A percentile compares a stretch with the other conserved stretches of the same genome.
phyloP scores from a whole-genome alignment of 2,888 invertebrate genomes.

The Rhodophaea formosa region DNA sequence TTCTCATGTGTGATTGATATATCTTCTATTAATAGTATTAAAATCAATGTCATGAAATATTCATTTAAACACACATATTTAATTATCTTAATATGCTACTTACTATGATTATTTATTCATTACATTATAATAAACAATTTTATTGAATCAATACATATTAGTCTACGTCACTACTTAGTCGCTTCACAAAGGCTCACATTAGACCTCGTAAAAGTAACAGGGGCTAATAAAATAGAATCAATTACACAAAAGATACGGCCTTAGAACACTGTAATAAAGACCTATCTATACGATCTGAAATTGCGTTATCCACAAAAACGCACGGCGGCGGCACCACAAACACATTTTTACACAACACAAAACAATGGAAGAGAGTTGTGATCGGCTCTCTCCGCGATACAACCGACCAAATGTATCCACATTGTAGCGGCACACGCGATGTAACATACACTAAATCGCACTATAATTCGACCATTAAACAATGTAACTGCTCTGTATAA shows the following conservation, averaged over 20 bases:
- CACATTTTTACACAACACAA: slow-evolving; percentile 16
- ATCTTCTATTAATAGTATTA: too few species aligned
- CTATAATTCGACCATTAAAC: background rate
- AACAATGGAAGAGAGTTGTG: slow-evolving; percentile 17
- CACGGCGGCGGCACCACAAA: slow-evolving; percentile 14
- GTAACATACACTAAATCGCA: background rate
- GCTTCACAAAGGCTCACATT: background rate
- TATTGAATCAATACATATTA: too few species aligned
- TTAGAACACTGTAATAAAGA: slow-evolving; percentile 2
- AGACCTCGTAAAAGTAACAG: background rate
- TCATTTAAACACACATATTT: too few species aligned
- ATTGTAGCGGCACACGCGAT: slow-evolving; percentile 14
- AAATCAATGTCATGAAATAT: too few species aligned
- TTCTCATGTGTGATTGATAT: too few species aligned
- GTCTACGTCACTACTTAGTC: background rate
- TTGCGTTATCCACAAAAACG: slow-evolving; percentile 16
- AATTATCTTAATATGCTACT: too few species aligned
- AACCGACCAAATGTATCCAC: slow-evolving; percentile 15
- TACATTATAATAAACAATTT: background rate
- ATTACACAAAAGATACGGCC: slow-evolving; percentile 11
- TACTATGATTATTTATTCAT: background rate
- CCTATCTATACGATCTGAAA: slow-evolving; percentile 8
- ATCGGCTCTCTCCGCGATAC: slow-evolving; percentile 16
- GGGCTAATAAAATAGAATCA: background rate
- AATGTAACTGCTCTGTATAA: background rate